Conservation (phyloP, 2,888 invertebrate species). For the Epinotia brunnichana region DNA sequence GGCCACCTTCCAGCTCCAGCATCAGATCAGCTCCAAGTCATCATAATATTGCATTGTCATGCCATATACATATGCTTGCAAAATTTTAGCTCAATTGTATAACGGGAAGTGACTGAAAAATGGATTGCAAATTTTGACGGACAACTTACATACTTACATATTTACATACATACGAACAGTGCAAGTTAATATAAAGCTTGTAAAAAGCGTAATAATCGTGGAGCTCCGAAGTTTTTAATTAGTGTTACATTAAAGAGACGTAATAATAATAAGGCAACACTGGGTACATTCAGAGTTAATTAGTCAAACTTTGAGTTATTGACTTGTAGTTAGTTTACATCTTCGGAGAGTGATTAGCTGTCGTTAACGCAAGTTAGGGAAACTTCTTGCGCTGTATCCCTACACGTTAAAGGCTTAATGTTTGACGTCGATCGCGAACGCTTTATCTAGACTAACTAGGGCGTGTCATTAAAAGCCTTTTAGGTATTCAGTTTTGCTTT, state of each 20-base stretch:
- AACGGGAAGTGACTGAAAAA: too few relatives aligned
- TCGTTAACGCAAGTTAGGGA: slow-evolving; percentile 40
- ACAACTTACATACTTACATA: too few relatives aligned
- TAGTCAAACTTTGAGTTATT: slow-evolving; percentile 65
- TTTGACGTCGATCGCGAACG: slow-evolving; percentile 11
- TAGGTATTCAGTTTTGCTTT: not conserved
- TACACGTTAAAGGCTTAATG: slow-evolving; percentile 39
- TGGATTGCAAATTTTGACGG: too few relatives aligned
- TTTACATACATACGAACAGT: too few relatives aligned
- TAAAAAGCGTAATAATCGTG: slow-evolving; percentile 28
- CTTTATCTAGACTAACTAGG: slow-evolving; percentile 22
- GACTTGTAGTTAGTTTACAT: slow-evolving; percentile 55
- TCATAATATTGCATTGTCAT: too few relatives aligned
- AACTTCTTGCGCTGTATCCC: slow-evolving; percentile 40
- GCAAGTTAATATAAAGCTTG: too few relatives aligned
- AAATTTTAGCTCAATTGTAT: too few relatives aligned
- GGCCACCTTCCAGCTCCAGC: too few relatives aligned
- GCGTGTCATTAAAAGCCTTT: slow-evolving; percentile 6
- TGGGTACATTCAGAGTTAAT: slow-evolving; percentile 55
- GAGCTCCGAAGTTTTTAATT: slow-evolving; percentile 55
- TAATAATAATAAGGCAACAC: slow-evolving; percentile 57
- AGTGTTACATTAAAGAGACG: slow-evolving; percentile 60
- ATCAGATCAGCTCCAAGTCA: too few relatives aligned
- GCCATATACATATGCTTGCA: too few relatives aligned
- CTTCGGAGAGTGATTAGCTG: slow-evolving; percentile 56